These are phyloP conservation scores for Leucoptera coffeella DNA, from an alignment of 2,888 invertebrate genomes.

Conservation along the genomic window DNA sequence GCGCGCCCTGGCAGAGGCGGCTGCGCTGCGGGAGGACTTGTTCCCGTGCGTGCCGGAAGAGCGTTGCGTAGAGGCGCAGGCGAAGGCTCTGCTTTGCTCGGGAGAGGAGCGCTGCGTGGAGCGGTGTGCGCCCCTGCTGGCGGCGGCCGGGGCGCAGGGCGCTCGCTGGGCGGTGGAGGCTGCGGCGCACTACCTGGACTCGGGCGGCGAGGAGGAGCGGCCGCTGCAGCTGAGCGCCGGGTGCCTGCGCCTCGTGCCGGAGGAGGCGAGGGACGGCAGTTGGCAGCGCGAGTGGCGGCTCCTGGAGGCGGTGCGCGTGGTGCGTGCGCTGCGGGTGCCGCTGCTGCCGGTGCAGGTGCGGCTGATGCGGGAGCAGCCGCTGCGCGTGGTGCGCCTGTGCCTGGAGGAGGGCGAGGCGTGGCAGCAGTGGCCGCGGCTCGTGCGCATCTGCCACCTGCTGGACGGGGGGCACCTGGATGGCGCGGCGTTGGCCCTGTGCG, in stretches of 20 bases:
- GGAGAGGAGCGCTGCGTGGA: too few species aligned
- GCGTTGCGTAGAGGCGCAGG: conserved; percentile 19
- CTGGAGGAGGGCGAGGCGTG: conserved; percentile 14
- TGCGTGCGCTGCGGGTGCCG: conserved; percentile 10
- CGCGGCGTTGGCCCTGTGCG: too few species aligned
- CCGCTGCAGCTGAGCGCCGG: too few species aligned
- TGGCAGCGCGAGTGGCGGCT: too few species aligned
- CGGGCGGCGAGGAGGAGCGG: conserved; percentile 6
- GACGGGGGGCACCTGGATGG: too few species aligned
- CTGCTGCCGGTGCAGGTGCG: too few species aligned
- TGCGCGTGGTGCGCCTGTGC: too few species aligned
- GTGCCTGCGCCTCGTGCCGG: too few species aligned
- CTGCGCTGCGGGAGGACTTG: too few species aligned
- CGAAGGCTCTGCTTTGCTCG: conserved; percentile 7
- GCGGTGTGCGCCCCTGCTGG: conserved; percentile 14
- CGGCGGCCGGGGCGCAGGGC: conserved; percentile 12
- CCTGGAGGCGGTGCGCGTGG: conserved; percentile 14
- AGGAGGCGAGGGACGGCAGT: too few species aligned
- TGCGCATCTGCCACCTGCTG: conserved; percentile 32
- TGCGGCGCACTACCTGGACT: conserved; percentile 16
- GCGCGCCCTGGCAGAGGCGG: too few species aligned
- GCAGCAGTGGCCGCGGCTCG: conserved; percentile 25
- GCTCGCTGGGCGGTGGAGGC: conserved; percentile 13
- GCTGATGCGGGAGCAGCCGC: too few species aligned
- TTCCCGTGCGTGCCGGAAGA: conserved; percentile 21